Conservation (phyloP, 2,113 vertebrate genomes). For the western clawed frog (Xenopus tropicalis) region UCB_Xtro_10.0 CM004451.2:74712001-74712500, state of each 20-base stretch:
- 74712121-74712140: conserved; percentile 7
- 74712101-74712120: conserved; percentile 35
- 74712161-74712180: too few relatives aligned
- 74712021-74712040: conserved; percentile 41
- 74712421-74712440: too few relatives aligned
- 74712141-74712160: too few relatives aligned
- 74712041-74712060: conserved; percentile 44
- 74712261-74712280: neutral
- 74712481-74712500: too few relatives aligned
- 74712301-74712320: too few relatives aligned
- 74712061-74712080: conserved; percentile 41
- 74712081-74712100: conserved; percentile 14
- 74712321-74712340: too few relatives aligned
- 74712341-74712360: neutral
- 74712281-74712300: too few relatives aligned
- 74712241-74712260: neutral
- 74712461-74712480: too few relatives aligned
- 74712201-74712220: neutral
- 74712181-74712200: too few relatives aligned
- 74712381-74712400: too few relatives aligned
- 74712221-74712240: neutral
- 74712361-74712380: neutral
- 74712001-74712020: conserved; percentile 14
- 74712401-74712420: too few relatives aligned
- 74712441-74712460: too few relatives aligned